phyloP scores from a whole-genome alignment of 2,113 vertebrate species.

The Melanerpes aurifrons region DNA sequence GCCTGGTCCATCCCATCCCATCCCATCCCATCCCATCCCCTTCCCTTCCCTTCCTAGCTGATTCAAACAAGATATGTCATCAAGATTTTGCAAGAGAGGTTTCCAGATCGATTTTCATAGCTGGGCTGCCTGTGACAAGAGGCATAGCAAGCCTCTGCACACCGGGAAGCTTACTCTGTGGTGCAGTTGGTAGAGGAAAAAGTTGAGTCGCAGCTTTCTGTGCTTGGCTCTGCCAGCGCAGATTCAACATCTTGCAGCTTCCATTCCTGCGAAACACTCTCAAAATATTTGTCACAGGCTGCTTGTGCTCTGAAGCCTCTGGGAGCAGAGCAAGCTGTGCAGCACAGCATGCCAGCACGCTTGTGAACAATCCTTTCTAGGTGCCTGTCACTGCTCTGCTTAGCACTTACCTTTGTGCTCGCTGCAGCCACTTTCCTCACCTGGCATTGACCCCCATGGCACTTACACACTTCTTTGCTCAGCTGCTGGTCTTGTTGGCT shows the following conservation, averaged over 20 bases:
- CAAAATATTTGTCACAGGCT: slow-evolving; percentile 63
- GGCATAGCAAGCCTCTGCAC: neutral
- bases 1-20: too few relatives aligned
- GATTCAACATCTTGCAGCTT: slow-evolving; percentile 62
- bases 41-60: too few relatives aligned
- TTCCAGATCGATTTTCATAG: slow-evolving; percentile 4
- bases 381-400: slow-evolving; percentile 21
- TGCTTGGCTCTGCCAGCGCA: slow-evolving; percentile 30
- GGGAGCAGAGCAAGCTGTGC: slow-evolving; percentile 55
- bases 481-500: neutral
- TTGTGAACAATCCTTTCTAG: slow-evolving; percentile 50
- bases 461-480: slow-evolving; percentile 24
- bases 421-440: slow-evolving; percentile 25
- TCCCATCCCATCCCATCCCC: too few relatives aligned
- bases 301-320: slow-evolving; percentile 9
- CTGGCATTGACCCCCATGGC: neutral
- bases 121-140: neutral
- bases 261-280: slow-evolving; percentile 9
- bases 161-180: neutral
- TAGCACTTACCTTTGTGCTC: slow-evolving; percentile 20
- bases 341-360: slow-evolving; percentile 6
- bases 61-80: neutral
- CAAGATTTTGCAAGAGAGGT: neutral
- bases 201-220: neutral
- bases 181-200: slow-evolving; percentile 1